phyloP scores from a whole-genome alignment of 1,140 invertebrate genomes.

The Tetranychus urticae region DNA sequence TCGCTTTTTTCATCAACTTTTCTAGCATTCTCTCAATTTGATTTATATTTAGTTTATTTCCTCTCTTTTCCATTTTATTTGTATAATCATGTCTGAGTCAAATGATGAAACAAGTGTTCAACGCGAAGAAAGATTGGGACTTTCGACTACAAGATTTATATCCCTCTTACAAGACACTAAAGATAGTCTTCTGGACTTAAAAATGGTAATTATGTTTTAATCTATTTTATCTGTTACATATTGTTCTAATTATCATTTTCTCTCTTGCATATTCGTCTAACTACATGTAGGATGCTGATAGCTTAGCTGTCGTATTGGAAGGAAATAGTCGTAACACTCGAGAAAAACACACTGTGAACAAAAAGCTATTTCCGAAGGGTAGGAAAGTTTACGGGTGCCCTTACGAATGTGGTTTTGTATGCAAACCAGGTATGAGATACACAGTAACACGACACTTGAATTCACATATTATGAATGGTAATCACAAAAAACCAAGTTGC shows the following conservation, averaged over 20 bases:
- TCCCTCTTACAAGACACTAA: conserved; percentile 74
- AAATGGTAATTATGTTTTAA: conserved; percentile 40
- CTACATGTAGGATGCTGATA: conserved; percentile 73
- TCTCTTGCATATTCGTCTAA: conserved; percentile 12
- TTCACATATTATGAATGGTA: too few species aligned
- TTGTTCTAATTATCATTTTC: not conserved
- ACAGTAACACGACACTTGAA: too few species aligned
- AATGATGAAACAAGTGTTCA: conserved; percentile 17
- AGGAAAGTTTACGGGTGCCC: conserved; percentile 38
- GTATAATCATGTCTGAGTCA: not conserved
- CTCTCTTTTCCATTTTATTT: too few species aligned
- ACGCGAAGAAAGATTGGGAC: conserved; percentile 74
- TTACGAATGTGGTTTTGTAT: conserved; percentile 50
- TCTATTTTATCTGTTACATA: not conserved
- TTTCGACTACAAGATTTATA: conserved; percentile 88
- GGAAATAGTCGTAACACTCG: conserved; percentile 65
- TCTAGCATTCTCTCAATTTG: too few species aligned
- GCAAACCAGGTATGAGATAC: conserved; percentile 30
- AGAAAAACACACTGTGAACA: conserved; percentile 31
- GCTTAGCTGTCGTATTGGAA: conserved; percentile 84
- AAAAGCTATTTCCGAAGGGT: conserved; percentile 41
- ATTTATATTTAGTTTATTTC: too few species aligned
- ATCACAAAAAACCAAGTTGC: too few species aligned
- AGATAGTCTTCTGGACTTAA: conserved; percentile 85
- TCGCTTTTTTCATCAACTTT: too few species aligned